Percentiles rank a stretch among this genome's conserved stretches.
These are phyloP conservation scores for Drosophila nigromelanica DNA, from an alignment of 1,140 invertebrate species.

Conservation along the genomic window DNA sequence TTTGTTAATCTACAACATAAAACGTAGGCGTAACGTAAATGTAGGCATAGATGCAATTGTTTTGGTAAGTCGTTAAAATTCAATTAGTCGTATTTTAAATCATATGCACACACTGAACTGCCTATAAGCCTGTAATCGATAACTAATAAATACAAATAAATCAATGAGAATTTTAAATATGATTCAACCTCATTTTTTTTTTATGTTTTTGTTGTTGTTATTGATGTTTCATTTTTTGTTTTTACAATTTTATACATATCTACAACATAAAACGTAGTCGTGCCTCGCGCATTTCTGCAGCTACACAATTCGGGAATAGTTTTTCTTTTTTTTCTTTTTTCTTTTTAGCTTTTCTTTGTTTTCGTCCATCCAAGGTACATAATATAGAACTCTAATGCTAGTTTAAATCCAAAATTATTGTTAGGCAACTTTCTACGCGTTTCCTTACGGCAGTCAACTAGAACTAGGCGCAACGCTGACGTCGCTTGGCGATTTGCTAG, in stretches of 20 bases:
- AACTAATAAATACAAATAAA: neutral
- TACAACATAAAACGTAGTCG: constrained; percentile 69
- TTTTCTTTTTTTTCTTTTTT: constrained; percentile 15
- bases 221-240: constrained; percentile 37
- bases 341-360: constrained; percentile 6
- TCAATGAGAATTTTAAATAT: constrained; percentile 10
- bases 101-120: too few relatives aligned
- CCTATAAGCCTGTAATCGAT: too few relatives aligned
- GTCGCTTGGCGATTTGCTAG: constrained; percentile 14
- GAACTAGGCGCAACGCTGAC: constrained; percentile 8
- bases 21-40: too few relatives aligned
- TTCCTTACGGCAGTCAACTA: constrained; percentile 12
- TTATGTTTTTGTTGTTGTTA: constrained; percentile 30
- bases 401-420: constrained; percentile 32
- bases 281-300: constrained; percentile 21
- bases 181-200: constrained; percentile 48
- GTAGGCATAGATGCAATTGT: too few relatives aligned
- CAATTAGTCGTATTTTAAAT: too few relatives aligned
- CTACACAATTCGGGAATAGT: constrained; percentile 43
- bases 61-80: too few relatives aligned
- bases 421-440: constrained; percentile 15
- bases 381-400: constrained; percentile 58
- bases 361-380: constrained; percentile 62
- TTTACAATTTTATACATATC: constrained; percentile 77
- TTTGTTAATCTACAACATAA: too few relatives aligned